These are phyloP conservation scores for Pollenia griseotomentosa DNA, from an alignment of 2,888 invertebrate genomes.

Conservation along the genomic window DNA sequence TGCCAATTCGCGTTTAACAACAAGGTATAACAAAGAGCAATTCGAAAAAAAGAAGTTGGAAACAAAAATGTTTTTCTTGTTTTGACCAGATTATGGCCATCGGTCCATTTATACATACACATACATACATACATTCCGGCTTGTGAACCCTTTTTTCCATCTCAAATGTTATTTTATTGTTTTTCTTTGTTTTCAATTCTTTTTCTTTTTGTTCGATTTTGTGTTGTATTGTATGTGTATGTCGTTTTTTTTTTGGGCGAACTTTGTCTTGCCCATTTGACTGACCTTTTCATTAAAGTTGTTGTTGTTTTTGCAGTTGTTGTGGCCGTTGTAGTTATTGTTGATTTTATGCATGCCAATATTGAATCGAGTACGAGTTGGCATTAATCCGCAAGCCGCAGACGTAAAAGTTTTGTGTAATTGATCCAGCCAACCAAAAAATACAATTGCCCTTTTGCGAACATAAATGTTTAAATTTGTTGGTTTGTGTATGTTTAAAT, in stretches of 20 bases:
- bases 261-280: conserved; percentile 68
- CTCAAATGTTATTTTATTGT: conserved; percentile 58
- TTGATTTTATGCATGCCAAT: conserved; percentile 56
- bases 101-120: not conserved
- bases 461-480: conserved; percentile 46
- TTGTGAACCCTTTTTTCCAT: conserved; percentile 52
- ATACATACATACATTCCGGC: not conserved
- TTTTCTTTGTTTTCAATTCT: conserved; percentile 38
- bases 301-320: conserved; percentile 6
- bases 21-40: conserved; percentile 3
- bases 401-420: conserved; percentile 74
- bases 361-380: conserved; percentile 58
- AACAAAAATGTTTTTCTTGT: conserved; percentile 65
- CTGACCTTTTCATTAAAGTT: conserved; percentile 65
- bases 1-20: conserved; percentile 79
- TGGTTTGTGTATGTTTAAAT: conserved; percentile 1
- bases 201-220: conserved; percentile 9
- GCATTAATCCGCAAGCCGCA: conserved; percentile 73
- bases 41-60: conserved; percentile 8
- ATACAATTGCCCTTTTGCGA: conserved; percentile 69
- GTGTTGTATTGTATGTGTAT: not conserved
- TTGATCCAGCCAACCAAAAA: conserved; percentile 73
- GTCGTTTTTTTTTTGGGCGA: conserved; percentile 17
- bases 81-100: conserved; percentile 62
- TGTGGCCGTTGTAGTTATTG: conserved; percentile 15